Conservation (phyloP, 2,888 invertebrate genomes). For the Mayetiola destructor region DNA sequence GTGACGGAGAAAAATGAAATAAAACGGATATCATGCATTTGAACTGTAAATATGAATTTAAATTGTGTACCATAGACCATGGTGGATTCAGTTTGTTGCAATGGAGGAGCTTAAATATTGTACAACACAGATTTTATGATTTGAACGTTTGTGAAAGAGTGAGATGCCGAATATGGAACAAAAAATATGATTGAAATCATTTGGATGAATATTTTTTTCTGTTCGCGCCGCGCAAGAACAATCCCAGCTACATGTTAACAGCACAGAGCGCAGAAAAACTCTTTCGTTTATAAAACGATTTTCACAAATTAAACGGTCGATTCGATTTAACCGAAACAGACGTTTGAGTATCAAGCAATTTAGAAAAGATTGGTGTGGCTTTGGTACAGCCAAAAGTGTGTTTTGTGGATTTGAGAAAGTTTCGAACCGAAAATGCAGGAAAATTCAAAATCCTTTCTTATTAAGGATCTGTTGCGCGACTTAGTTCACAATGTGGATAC, state of each 20-base stretch:
- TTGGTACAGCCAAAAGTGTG: too few relatives aligned
- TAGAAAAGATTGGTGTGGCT: not conserved
- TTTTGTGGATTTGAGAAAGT: not conserved
- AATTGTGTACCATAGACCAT: too few relatives aligned
- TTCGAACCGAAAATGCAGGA: conserved; percentile 36
- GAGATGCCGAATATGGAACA: conserved; percentile 4
- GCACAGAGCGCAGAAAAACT: conserved; percentile 5
- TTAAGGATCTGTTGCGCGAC: conserved; percentile 69
- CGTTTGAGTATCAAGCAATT: not conserved
- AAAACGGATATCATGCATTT: conserved; percentile 10
- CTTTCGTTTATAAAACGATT: conserved; percentile 12
- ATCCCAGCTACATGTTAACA: too few relatives aligned
- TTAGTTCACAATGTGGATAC: conserved; percentile 26
- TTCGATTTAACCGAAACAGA: conserved; percentile 1
- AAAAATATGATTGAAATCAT: too few relatives aligned
- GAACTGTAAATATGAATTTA: too few relatives aligned
- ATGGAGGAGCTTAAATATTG: not conserved
- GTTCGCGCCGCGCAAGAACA: too few relatives aligned
- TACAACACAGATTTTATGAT: not conserved
- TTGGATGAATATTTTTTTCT: too few relatives aligned
- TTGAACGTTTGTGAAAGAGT: not conserved
- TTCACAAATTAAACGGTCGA: conserved; percentile 10
- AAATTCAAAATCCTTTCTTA: conserved; percentile 66
- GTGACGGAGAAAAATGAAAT: not conserved
- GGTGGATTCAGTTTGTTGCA: too few relatives aligned